phyloP scores from a whole-genome alignment of 2,888 invertebrate genomes.

The Unio pictorum region DNA sequence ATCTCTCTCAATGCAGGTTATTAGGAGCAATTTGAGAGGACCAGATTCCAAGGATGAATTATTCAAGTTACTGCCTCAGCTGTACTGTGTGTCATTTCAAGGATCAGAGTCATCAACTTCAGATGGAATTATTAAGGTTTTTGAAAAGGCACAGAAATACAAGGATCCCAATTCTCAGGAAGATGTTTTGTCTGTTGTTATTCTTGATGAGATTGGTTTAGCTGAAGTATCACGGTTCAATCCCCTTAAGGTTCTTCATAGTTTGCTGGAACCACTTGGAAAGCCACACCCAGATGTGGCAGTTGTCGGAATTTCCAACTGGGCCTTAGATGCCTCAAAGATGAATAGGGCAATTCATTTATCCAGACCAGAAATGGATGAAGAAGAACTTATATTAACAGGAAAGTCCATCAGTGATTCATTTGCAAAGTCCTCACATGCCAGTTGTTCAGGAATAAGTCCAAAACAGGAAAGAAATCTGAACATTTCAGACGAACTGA shows the following conservation, averaged over 20 bases:
- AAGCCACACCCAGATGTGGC: conserved; percentile 20
- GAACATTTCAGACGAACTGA: not conserved
- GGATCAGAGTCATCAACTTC: conserved; percentile 32
- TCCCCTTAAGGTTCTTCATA: conserved; percentile 39
- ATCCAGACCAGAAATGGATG: conserved; percentile 22
- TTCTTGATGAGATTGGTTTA: conserved; percentile 38
- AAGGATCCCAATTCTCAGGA: conserved; percentile 5
- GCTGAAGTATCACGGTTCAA: conserved; percentile 33
- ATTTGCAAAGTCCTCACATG: not conserved
- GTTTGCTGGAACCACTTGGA: conserved; percentile 20
- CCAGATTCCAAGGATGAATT: no score
- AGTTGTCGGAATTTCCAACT: conserved; percentile 26
- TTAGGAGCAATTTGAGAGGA: not conserved
- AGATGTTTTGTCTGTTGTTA: conserved; percentile 25
- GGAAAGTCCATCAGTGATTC: conserved; percentile 11
- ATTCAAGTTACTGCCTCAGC: no score
- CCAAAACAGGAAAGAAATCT: not conserved
- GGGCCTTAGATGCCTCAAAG: conserved; percentile 39
- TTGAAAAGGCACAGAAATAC: conserved; percentile 21
- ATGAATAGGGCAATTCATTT: conserved; percentile 41
- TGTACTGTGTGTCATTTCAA: no score
- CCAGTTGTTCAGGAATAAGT: not conserved
- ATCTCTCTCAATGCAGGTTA: conserved; percentile 22
- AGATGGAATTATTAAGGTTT: conserved; percentile 30
- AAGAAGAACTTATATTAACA: conserved; percentile 15